These are phyloP conservation scores for Scytalopus superciliaris DNA, from an alignment of 2,113 vertebrate genomes.

Conservation along the genomic window DNA sequence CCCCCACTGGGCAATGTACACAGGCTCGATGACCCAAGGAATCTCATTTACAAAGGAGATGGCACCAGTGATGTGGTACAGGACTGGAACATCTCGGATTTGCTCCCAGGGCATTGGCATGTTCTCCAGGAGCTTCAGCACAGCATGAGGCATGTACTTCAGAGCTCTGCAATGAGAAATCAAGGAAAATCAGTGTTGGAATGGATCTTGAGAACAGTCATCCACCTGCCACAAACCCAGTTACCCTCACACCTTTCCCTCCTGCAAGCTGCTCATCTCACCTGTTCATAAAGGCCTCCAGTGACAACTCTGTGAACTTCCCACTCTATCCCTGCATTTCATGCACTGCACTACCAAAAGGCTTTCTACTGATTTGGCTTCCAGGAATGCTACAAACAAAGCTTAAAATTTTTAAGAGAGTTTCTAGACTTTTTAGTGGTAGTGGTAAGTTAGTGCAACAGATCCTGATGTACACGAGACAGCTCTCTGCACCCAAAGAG, in stretches of 20 bases:
- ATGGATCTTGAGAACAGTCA: background rate
- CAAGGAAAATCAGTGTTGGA: background rate
- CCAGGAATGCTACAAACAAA: rapidly evolving
- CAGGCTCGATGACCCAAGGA: constrained; percentile 97
- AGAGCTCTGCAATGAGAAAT: constrained; percentile 79
- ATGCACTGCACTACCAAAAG: rapidly evolving
- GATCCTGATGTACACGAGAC: rapidly evolving
- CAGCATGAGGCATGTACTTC: constrained; percentile 99
- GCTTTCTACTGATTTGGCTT: background rate
- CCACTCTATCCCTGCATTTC: background rate
- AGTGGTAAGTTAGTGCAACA: rapidly evolving
- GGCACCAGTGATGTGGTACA: constrained; percentile 97
- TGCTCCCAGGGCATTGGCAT: constrained; percentile 99
- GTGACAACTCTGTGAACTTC: rapidly evolving
- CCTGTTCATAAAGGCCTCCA: background rate
- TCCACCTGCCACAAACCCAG: background rate
- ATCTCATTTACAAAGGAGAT: constrained; percentile 99
- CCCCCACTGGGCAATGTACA: constrained; percentile 99
- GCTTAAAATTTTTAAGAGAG: rapidly evolving
- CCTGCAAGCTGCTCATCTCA: background rate
- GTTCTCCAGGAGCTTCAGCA: constrained; percentile 97
- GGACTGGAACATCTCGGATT: constrained; percentile 93
- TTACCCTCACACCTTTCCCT: background rate
- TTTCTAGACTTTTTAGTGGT: background rate
- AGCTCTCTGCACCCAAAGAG: background rate